Conservation (phyloP, 2,888 invertebrate genomes). For the Philonicus albiceps region DNA sequence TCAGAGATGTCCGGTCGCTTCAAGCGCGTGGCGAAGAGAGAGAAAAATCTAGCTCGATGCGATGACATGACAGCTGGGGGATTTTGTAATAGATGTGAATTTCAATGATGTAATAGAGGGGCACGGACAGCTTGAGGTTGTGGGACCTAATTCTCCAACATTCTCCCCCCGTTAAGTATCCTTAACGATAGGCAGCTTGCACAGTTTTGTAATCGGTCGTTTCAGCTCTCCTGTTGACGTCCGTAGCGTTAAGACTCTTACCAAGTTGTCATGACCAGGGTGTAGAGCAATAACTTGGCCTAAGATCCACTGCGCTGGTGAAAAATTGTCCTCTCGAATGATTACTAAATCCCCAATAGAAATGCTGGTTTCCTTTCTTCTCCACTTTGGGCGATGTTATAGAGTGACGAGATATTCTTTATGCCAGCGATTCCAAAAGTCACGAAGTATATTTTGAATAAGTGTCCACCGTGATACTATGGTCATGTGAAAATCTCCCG, state of each 20-base stretch:
- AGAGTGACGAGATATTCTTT: slow-evolving; percentile 36
- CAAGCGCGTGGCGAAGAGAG: too few relatives aligned
- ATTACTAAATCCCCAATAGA: background rate
- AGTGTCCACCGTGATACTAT: background rate
- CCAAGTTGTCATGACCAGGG: too few relatives aligned
- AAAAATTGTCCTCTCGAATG: background rate
- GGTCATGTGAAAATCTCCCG: background rate
- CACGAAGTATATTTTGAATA: slow-evolving; percentile 39
- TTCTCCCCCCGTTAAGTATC: background rate
- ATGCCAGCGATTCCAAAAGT: slow-evolving; percentile 46
- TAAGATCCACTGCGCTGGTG: background rate
- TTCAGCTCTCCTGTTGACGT: background rate
- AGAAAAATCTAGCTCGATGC: too few relatives aligned
- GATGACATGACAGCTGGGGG: too few relatives aligned
- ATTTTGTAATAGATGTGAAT: too few relatives aligned
- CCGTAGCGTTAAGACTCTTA: background rate
- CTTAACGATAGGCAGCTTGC: background rate
- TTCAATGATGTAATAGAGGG: too few relatives aligned
- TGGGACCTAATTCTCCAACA: background rate
- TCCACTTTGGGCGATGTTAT: background rate
- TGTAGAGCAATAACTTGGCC: too few relatives aligned
- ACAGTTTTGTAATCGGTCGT: background rate
- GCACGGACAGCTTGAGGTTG: too few relatives aligned
- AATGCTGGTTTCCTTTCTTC: too few relatives aligned
- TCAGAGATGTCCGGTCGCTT: too few relatives aligned